Base-by-base conservation (phyloP, 2,888 invertebrate genomes). In the Piscicola geometra region DNA sequence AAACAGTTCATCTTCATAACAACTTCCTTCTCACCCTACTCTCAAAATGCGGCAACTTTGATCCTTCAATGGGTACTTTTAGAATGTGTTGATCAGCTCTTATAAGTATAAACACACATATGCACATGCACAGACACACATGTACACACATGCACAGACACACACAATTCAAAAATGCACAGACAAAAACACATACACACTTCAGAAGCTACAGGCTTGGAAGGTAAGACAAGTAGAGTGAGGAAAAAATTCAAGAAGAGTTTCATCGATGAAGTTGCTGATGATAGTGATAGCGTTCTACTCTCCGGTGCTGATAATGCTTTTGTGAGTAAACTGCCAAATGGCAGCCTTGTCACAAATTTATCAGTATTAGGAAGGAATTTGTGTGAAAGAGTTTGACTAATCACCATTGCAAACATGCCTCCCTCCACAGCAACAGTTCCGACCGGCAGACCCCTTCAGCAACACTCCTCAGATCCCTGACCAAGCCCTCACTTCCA, bases 1-100 rank as follows among this genome's bases (percentile, higher is more conserved):
- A 73, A 83, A 77, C 92, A 85, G 89, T 93, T 36, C 91, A 90
- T 83, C 88, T 91, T 75, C 94, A 94, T 84, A 94, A 94, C 86
- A 90, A 91, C 82, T 94, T 94, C 82, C 86, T 94, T 9, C 84
- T 92, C 28, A 92, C 93, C 0, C 87, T 94, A 60, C 87, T 93
- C 50, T 90, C 91, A 81, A 92, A 91, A 87, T 92, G 92, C 71
- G 87, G 87, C 71, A 71, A 18, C 52, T 71, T 56, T 52, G 47
- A 47, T 64, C 33, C 21, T 35, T 30, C 35, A 60, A 52, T 60
- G 28, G 36, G 36, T 73, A 71, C 21, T 41, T 25, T 66, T 2
- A 32, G 28, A 60, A 30, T 33, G 1, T 32, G 25, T 73, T 64
- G n/a, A n/a, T n/a, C n/a, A n/a, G n/a, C n/a, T n/a, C n/a, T n/a